Evolutionary conservation across 2,797 vertebrate species (phyloP).

Genomic region (Schizopygopsis malacanthus): DNA sequence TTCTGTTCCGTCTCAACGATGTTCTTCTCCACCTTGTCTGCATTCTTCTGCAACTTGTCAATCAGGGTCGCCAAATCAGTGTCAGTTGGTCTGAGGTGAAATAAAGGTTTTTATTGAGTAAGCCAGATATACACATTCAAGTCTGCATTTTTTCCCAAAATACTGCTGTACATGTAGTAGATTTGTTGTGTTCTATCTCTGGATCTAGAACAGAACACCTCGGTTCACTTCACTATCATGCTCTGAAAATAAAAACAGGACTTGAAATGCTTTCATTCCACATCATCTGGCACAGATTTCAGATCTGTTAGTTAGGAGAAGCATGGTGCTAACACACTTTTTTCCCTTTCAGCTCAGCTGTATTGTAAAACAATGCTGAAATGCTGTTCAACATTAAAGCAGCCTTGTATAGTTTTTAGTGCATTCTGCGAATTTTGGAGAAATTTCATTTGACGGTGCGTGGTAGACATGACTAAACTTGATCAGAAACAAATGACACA

Average conservation of each 20-base stretch:
- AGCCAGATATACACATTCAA: background rate
- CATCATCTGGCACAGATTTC: slow-evolving; percentile 1
- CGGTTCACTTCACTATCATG: slow-evolving; percentile 9
- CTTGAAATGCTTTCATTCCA: slow-evolving; percentile 22
- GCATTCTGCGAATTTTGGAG: background rate
- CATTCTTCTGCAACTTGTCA: slow-evolving; percentile 94
- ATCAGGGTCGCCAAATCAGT: slow-evolving; percentile 84
- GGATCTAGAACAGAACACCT: slow-evolving; percentile 8
- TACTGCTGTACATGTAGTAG: background rate
- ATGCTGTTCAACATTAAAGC: background rate
- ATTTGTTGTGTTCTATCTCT: background rate
- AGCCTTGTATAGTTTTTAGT: background rate
- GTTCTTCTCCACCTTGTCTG: slow-evolving; percentile 94
- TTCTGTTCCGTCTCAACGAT: slow-evolving; percentile 90
- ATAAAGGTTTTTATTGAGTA: background rate
- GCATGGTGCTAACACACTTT: background rate
- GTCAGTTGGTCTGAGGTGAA: slow-evolving; percentile 53
- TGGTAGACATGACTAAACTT: slow-evolving; percentile 36
- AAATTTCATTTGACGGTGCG: background rate
- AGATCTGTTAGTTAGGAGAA: slow-evolving; percentile 4
- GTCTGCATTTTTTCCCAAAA: background rate
- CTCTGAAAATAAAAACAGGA: slow-evolving; percentile 23
- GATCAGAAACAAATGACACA: slow-evolving; percentile 17
- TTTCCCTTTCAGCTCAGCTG: background rate
- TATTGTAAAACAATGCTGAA: background rate